Evolutionary conservation across 2,113 vertebrate genomes (phyloP), one percentile per base, ranked within the genome.

Genomic region (Sinocyclocheilus maitianheensis): DNA sequence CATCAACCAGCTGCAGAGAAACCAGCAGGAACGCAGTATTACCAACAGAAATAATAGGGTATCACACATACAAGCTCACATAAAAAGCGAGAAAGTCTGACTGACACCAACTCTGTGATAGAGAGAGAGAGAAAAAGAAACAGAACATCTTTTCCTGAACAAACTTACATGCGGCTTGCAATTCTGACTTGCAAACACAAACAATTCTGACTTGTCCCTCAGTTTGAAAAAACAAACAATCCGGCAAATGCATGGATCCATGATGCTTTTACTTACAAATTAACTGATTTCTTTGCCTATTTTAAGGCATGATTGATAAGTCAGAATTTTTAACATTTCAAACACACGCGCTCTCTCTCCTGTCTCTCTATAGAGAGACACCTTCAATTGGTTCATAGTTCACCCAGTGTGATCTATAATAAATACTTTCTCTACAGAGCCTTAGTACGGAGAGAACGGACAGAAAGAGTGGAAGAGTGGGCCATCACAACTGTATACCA

Each of bases 1-100:
- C 0, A 94, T 90, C 90, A 86, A 87, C 0, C 93, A 92, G 87
- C 93, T 96, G 85, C 88, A 37, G 20, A 74, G 48, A 83, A 83
- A 43, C 30, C 92, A 87, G 86, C 84, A 91, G 76, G 86, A 86
- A 83, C 37, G 91, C 84, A 89, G 67, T 83, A 81, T 78, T 69
- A 87, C 2, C 0, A 78, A 89, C 46, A 91, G 78, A 63, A 77
- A 81, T 78, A 91, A 67, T 58, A 93, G 93, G 95, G 96, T 96
- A 91, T 26, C n/a, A 34, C 5, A 65, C 37, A 58, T 11, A 67
- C 74, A 84, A 1, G 18, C 26, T 12, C 12, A 43, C 16, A 20
- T 51, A 43, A 24, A 60, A 55, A 53, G 2, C 34, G 24, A 69
- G 9, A 30, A 53, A 51, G 16, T 26, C 63, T 69, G 79, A 67